These are phyloP conservation scores for Prietella phreatophila DNA, from an alignment of 2,113 vertebrate species.

Conservation along the genomic window DNA sequence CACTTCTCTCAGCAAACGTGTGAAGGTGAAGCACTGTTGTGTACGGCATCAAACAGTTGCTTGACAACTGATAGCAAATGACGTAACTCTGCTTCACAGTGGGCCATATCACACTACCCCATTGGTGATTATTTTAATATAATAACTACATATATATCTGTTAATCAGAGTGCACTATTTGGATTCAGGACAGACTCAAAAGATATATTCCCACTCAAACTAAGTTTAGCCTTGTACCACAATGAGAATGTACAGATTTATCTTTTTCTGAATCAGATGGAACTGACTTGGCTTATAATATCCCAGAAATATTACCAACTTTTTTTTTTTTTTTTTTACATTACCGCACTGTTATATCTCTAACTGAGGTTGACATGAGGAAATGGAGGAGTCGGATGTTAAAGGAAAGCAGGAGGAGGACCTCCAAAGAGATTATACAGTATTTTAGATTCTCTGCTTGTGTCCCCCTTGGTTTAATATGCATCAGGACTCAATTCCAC, in stretches of 20 bases:
- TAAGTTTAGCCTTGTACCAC: neutral
- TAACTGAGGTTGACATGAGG: conserved; percentile 19
- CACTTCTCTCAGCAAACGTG: too few relatives aligned
- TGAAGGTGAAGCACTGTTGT: too few relatives aligned
- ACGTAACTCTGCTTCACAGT: neutral
- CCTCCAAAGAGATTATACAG: conserved; percentile 50
- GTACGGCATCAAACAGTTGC: too few relatives aligned
- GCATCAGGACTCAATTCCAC: conserved; percentile 69
- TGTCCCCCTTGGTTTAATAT: conserved; percentile 63
- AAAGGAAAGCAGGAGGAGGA: conserved; percentile 3
- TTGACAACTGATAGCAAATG: too few relatives aligned
- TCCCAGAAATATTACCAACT: conserved; percentile 25
- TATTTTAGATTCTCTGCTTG: conserved; percentile 48
- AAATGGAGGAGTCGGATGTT: conserved; percentile 20
- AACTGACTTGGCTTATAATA: conserved; percentile 26
- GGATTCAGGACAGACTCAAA: neutral
- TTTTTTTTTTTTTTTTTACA: neutral
- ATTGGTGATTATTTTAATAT: neutral
- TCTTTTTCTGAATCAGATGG: conserved; percentile 18
- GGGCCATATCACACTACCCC: neutral
- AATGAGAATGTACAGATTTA: neutral
- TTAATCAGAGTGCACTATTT: neutral
- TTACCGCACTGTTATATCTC: conserved; percentile 1
- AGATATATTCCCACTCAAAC: neutral
- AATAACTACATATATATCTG: neutral